Evolutionary conservation across 2,888 invertebrate genomes (phyloP).

Genomic region (Drosophila melanosoma): DNA sequence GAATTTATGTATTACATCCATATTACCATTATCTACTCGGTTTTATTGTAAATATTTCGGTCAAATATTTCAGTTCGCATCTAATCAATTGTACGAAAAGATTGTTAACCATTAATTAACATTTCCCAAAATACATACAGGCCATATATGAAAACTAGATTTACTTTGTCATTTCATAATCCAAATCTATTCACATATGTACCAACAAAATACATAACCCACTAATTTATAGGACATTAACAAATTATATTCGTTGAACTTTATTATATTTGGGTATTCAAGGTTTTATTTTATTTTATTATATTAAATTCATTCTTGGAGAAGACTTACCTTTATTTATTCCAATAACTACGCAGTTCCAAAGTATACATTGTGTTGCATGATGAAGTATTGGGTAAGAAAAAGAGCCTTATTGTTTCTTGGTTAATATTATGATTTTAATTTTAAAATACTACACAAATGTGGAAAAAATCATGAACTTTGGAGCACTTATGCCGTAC

Average conservation of each 20-base stretch:
- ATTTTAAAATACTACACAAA: slow-evolving; percentile 20
- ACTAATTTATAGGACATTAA: slow-evolving; percentile 47
- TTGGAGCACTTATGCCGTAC: slow-evolving; percentile 28
- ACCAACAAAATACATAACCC: slow-evolving; percentile 62
- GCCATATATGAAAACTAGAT: slow-evolving; percentile 32
- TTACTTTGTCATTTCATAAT: slow-evolving; percentile 56
- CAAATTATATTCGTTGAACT: slow-evolving; percentile 22
- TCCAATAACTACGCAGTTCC: neutral
- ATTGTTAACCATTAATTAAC: slow-evolving; percentile 24
- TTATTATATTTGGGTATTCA: slow-evolving; percentile 8
- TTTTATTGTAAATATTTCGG: slow-evolving; percentile 70
- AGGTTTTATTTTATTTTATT: neutral
- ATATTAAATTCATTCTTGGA: neutral
- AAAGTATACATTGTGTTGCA: neutral
- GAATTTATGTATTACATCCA: slow-evolving; percentile 39
- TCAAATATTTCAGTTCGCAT: slow-evolving; percentile 39
- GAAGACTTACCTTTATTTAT: neutral
- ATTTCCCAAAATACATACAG: slow-evolving; percentile 12
- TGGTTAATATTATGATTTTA: slow-evolving; percentile 2
- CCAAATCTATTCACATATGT: slow-evolving; percentile 54
- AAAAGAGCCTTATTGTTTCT: neutral
- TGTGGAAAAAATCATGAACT: slow-evolving; percentile 30
- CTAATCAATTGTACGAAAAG: slow-evolving; percentile 13
- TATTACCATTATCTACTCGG: slow-evolving; percentile 15
- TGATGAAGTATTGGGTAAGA: neutral